Conservation (phyloP, 1,140 invertebrate genomes). For the Cotesia chilonis region DNA sequence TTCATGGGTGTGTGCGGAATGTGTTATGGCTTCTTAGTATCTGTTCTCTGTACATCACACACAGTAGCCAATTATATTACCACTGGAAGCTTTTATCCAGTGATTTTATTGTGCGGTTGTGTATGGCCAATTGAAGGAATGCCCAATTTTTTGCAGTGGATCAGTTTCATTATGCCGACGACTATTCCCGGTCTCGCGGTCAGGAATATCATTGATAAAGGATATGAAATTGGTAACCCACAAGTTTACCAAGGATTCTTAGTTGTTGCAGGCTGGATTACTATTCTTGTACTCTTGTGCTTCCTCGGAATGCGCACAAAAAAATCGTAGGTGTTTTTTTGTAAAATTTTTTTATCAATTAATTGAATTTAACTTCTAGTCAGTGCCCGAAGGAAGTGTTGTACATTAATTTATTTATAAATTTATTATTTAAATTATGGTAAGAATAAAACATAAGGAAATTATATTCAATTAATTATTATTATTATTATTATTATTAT, state of each 20-base stretch:
- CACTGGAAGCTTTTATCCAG: conserved; percentile 87
- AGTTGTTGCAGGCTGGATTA: conserved; percentile 68
- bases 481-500: conserved; percentile 1
- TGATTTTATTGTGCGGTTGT: conserved; percentile 84
- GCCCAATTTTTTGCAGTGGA: conserved; percentile 66
- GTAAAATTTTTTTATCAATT: conserved; percentile 9
- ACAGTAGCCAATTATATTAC: conserved; percentile 83
- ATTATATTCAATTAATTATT: not conserved
- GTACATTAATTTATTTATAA: not conserved
- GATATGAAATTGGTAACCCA: conserved; percentile 65
- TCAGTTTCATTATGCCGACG: conserved; percentile 72
- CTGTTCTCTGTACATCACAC: conserved; percentile 79
- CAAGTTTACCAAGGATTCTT: conserved; percentile 71
- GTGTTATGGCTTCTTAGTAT: conserved; percentile 82
- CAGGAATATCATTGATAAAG: conserved; percentile 72
- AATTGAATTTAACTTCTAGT: conserved; percentile 34
- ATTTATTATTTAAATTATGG: not conserved
- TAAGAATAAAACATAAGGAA: not conserved
- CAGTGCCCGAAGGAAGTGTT: conserved; percentile 25
- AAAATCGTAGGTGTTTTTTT: not conserved
- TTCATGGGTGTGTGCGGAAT: conserved; percentile 75
- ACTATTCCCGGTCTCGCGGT: conserved; percentile 74
- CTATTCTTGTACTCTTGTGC: conserved; percentile 59
- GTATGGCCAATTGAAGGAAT: conserved; percentile 90
- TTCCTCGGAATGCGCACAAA: conserved; percentile 59